These are phyloP conservation scores for Hirtodrosophila cameraria DNA, from an alignment of 2,888 invertebrate species.

Conservation along the genomic window DNA sequence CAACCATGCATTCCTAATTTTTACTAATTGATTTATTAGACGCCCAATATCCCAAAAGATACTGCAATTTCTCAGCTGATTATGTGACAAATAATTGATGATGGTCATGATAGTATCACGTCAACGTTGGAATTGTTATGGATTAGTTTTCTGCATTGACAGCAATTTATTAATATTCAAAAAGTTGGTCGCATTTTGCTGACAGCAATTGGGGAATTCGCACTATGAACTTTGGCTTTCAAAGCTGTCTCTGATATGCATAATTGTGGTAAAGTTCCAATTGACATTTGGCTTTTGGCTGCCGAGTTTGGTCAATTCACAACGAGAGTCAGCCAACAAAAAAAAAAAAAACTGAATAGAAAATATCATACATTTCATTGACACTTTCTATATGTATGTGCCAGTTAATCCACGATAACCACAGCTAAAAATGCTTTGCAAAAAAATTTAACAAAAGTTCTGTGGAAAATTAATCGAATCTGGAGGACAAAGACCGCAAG, in stretches of 20 bases:
- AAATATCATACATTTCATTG: no score
- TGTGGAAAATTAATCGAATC: no score
- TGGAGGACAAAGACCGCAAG: no score
- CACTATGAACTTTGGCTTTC: conserved; percentile 21
- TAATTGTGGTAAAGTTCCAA: conserved; percentile 59
- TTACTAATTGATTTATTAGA: conserved; percentile 60
- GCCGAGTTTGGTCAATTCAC: conserved; percentile 29
- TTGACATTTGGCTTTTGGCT: conserved; percentile 46
- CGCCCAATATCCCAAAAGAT: conserved; percentile 10
- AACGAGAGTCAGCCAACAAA: conserved; percentile 12
- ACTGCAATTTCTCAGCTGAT: conserved; percentile 26
- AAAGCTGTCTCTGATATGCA: conserved; percentile 27
- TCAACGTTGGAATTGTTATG: conserved; percentile 38
- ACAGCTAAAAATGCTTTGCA: background rate
- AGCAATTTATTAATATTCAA: conserved; percentile 58
- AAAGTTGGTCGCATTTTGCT: conserved; percentile 41
- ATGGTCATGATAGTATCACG: conserved; percentile 12
- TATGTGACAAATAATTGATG: conserved; percentile 50
- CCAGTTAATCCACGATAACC: background rate
- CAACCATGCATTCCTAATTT: conserved; percentile 30
- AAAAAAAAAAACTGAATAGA: conserved; percentile 7
- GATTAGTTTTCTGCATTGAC: conserved; percentile 49
- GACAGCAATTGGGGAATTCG: conserved; percentile 42
- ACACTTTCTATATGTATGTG: no score
- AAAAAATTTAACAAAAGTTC: no score